Percentiles rank a stretch among this genome's conserved stretches.
Conservation (phyloP, 2,113 vertebrate genomes). For the Apteryx mantelli region DNA sequence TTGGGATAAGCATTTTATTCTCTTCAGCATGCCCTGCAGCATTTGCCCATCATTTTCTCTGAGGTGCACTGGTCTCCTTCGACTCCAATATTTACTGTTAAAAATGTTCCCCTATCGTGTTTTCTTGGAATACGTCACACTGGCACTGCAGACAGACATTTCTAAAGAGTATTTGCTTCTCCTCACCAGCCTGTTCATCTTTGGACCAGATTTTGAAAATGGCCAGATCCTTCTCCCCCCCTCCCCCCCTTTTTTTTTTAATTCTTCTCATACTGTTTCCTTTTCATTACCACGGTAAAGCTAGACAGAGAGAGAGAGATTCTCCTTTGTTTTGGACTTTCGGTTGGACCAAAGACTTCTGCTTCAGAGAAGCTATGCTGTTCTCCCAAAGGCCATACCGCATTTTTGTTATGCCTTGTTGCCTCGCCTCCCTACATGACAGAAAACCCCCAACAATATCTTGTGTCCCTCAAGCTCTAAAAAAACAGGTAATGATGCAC, state of each 20-base stretch:
- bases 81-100: slow-evolving; percentile 23
- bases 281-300: slow-evolving; percentile 44
- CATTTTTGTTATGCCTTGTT: slow-evolving; percentile 12
- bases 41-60: slow-evolving; percentile 56
- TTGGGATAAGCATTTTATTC: slow-evolving; percentile 14
- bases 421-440: slow-evolving; percentile 22
- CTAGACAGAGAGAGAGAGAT: background rate
- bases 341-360: slow-evolving; percentile 13
- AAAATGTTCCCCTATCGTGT: slow-evolving; percentile 19
- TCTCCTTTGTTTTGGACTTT: slow-evolving; percentile 46
- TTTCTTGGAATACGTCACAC: slow-evolving; percentile 34
- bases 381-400: slow-evolving; percentile 30
- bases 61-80: background rate
- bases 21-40: slow-evolving; percentile 22
- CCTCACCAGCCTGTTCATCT: slow-evolving; percentile 11
- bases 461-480: slow-evolving; percentile 1
- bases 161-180: slow-evolving; percentile 31
- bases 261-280: background rate
- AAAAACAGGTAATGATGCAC: slow-evolving; percentile 55
- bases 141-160: background rate
- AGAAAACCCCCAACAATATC: slow-evolving; percentile 49
- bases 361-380: slow-evolving; percentile 31
- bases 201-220: slow-evolving; percentile 21
- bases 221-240: background rate
- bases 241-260: too few relatives aligned